Conservation (phyloP, 2,888 invertebrate species). For the Scrobipalpa costella region DNA sequence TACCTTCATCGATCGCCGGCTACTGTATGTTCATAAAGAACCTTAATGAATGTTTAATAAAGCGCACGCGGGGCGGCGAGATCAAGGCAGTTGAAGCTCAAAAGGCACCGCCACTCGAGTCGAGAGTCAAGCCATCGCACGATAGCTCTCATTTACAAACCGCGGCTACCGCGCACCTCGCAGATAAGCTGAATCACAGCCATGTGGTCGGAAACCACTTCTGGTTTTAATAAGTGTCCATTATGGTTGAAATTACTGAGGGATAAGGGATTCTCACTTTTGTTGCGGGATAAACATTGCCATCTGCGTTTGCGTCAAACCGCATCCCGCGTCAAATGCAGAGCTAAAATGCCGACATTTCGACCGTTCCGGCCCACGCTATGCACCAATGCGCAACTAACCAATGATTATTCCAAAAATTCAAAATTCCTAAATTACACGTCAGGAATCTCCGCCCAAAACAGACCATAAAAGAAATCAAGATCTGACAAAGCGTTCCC, state of each 20-base stretch:
- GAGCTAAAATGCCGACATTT: conserved; percentile 48
- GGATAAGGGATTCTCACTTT: conserved; percentile 15
- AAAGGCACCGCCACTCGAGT: conserved; percentile 67
- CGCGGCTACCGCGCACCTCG: conserved; percentile 65
- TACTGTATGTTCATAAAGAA: conserved; percentile 40
- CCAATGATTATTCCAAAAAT: conserved; percentile 27
- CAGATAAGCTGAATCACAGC: conserved; percentile 37
- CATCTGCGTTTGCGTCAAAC: conserved; percentile 37
- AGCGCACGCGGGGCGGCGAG: conserved; percentile 63
- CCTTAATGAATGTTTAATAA: conserved; percentile 69
- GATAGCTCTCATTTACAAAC: conserved; percentile 58
- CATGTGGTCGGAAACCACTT: conserved; percentile 22
- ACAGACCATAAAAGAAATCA: conserved; percentile 28
- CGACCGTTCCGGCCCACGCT: conserved; percentile 35
- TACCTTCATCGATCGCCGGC: conserved; percentile 15
- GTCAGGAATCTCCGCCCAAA: conserved; percentile 29
- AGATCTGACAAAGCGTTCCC: conserved; percentile 53
- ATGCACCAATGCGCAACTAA: conserved; percentile 19
- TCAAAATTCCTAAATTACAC: conserved; percentile 33
- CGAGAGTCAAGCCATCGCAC: conserved; percentile 40
- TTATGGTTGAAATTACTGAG: conserved; percentile 9
- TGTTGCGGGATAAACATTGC: conserved; percentile 29
- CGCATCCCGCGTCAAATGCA: conserved; percentile 56
- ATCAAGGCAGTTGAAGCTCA: conserved; percentile 61
- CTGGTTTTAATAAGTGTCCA: conserved; percentile 22